Evolutionary conservation across 2,888 invertebrate species (phyloP).

Genomic region (Dryobotodes eremita): DNA sequence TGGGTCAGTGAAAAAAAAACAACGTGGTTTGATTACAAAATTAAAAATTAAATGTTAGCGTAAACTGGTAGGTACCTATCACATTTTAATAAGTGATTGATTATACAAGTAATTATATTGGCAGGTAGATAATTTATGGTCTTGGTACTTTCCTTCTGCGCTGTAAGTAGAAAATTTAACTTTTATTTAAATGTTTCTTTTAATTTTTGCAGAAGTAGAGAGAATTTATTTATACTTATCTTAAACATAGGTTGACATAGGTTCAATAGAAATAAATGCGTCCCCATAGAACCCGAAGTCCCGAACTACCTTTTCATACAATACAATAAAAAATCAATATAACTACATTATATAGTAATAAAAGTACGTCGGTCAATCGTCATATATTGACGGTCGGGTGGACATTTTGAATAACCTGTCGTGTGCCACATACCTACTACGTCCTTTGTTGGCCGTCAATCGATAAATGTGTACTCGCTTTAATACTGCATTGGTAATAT

Average conservation of each 20-base stretch:
- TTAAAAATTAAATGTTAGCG: not conserved
- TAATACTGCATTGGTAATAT: conserved; percentile 20
- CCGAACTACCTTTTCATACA: conserved; percentile 20
- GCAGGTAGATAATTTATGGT: not conserved
- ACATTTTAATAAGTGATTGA: not conserved
- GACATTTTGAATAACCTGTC: conserved; percentile 59
- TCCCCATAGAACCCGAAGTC: not conserved
- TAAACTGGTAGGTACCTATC: not conserved
- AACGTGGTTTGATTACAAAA: too few species aligned
- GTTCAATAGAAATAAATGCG: not conserved
- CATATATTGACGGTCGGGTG: conserved; percentile 47
- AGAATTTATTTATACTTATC: not conserved
- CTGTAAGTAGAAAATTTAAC: not conserved
- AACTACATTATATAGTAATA: conserved; percentile 39
- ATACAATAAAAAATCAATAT: conserved; percentile 21
- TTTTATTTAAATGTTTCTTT: not conserved
- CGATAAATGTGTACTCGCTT: conserved; percentile 64
- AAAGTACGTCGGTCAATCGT: conserved; percentile 25
- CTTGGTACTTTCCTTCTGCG: not conserved
- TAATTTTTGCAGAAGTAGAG: too few species aligned
- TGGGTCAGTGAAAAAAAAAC: conserved; percentile 19
- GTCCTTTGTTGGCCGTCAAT: conserved; percentile 57
- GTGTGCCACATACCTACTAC: conserved; percentile 42
- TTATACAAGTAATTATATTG: not conserved
- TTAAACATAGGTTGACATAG: not conserved